Percentiles rank a stretch among this genome's conserved stretches.
These are phyloP conservation scores for Heliconius himera DNA, from an alignment of 1,140 invertebrate genomes.

Conservation along the genomic window DNA sequence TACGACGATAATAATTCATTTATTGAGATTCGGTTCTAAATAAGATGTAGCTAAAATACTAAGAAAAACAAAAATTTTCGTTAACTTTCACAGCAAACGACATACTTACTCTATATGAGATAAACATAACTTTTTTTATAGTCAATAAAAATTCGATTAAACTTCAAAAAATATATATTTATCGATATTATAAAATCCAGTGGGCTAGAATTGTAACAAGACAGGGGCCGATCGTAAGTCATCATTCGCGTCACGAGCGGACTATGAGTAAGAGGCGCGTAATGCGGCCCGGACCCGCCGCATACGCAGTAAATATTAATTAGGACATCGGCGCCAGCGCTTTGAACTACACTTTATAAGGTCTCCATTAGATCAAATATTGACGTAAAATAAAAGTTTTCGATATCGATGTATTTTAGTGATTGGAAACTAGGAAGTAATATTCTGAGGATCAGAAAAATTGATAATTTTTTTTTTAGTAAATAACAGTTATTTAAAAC, in stretches of 20 bases:
- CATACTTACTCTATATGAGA: not conserved
- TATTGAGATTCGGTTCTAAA: not conserved
- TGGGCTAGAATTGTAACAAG: constrained; percentile 1
- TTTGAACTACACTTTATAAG: constrained; percentile 27
- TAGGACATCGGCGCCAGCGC: constrained; percentile 44
- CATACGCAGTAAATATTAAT: constrained; percentile 58
- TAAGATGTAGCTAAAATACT: not conserved
- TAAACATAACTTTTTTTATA: not conserved
- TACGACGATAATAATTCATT: not conserved
- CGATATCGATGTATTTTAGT: not conserved
- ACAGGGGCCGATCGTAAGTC: constrained; percentile 25
- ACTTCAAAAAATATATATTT: not conserved
- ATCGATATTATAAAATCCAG: not conserved
- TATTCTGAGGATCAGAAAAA: not conserved
- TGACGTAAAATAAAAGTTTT: not conserved
- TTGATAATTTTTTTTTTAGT: not conserved
- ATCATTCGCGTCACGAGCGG: constrained; percentile 37
- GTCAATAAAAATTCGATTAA: not conserved
- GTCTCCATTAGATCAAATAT: not conserved
- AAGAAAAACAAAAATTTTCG: not conserved
- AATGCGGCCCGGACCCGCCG: constrained; percentile 43
- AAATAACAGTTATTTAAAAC: no score
- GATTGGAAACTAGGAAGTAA: not conserved
- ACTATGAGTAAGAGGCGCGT: constrained; percentile 46
- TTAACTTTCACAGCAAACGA: not conserved